Evolutionary conservation across 2,888 invertebrate genomes (phyloP).

Genomic region (Ethmia dodecea): DNA sequence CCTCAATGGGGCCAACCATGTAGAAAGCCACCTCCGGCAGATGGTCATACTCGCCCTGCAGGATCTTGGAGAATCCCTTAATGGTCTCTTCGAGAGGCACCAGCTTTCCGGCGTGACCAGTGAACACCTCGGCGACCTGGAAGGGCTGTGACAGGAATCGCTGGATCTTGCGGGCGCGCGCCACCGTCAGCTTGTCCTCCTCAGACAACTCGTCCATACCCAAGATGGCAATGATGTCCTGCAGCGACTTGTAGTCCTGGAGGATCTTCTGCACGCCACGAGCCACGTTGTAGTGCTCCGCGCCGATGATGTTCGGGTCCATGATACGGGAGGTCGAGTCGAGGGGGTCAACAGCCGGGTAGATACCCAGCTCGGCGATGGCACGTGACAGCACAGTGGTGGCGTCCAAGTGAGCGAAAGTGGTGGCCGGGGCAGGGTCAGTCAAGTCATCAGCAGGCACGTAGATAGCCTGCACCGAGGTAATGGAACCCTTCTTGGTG

Average conservation of each 20-base stretch:
- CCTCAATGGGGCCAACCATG: conserved; percentile 96
- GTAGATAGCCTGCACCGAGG: conserved; percentile 97
- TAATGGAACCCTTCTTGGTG: conserved; percentile 96
- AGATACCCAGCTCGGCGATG: conserved; percentile 95
- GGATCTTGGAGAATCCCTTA: conserved; percentile 90
- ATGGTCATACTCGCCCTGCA: conserved; percentile 91
- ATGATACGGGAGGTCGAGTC: conserved; percentile 97
- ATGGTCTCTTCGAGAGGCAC: conserved; percentile 93
- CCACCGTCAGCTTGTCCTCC: conserved; percentile 95
- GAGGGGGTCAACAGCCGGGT: conserved; percentile 96
- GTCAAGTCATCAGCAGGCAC: conserved; percentile 98
- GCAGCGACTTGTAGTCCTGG: conserved; percentile 86
- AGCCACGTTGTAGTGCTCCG: conserved; percentile 93
- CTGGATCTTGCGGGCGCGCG: conserved; percentile 97
- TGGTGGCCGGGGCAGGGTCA: conserved; percentile 97
- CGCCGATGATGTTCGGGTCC: conserved; percentile 94
- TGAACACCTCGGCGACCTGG: conserved; percentile 95
- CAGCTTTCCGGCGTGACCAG: conserved; percentile 93
- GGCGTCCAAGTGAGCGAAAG: conserved; percentile 97
- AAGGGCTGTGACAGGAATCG: conserved; percentile 96
- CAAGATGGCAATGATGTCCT: conserved; percentile 95
- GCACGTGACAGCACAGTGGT: conserved; percentile 96
- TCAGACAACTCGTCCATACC: conserved; percentile 93
- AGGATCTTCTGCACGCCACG: conserved; percentile 95
- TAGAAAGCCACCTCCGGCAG: conserved; percentile 96